Percentiles rank a stretch among this genome's conserved stretches.
Conservation (phyloP, 2,888 invertebrate genomes). For the Prenolepis imparis region DNA sequence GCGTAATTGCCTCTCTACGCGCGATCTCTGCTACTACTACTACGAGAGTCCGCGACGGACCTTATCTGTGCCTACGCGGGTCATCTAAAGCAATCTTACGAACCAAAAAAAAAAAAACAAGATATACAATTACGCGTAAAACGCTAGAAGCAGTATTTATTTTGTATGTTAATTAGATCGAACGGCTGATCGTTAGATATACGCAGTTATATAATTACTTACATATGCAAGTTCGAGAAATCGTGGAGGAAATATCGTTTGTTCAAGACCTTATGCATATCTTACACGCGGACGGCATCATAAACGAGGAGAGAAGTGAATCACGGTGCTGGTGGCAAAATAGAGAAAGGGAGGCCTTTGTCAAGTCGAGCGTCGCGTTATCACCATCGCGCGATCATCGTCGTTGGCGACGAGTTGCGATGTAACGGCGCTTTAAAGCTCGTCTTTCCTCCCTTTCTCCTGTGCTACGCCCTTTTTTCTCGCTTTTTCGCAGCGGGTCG, state of each 20-base stretch:
- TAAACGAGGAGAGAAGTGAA: slow-evolving; percentile 18
- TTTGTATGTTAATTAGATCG: slow-evolving; percentile 1
- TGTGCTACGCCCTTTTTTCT: not conserved
- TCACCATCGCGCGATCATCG: slow-evolving; percentile 56
- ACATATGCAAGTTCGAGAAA: slow-evolving; percentile 11
- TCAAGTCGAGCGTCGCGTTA: slow-evolving; percentile 62
- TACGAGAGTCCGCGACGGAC: slow-evolving; percentile 11
- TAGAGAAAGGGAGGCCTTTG: slow-evolving; percentile 52
- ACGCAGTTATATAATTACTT: not conserved
- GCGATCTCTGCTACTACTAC: slow-evolving; percentile 1
- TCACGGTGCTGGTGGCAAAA: slow-evolving; percentile 11
- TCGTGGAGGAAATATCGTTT: slow-evolving; percentile 12
- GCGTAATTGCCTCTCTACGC: slow-evolving; percentile 73
- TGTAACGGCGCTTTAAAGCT: slow-evolving; percentile 39
- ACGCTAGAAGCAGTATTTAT: not conserved
- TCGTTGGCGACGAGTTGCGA: slow-evolving; percentile 54
- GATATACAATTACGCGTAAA: not conserved
- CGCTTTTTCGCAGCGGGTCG: slow-evolving; percentile 21
- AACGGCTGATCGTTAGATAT: not conserved
- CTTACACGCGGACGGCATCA: slow-evolving; percentile 9
- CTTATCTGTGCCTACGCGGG: not conserved
- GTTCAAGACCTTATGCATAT: slow-evolving; percentile 30
- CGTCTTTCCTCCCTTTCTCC: not conserved
- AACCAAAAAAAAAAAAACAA: not conserved
- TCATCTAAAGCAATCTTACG: not conserved